These are phyloP conservation scores for Maniola hyperantus DNA, from an alignment of 2,888 invertebrate species.

Conservation along the genomic window DNA sequence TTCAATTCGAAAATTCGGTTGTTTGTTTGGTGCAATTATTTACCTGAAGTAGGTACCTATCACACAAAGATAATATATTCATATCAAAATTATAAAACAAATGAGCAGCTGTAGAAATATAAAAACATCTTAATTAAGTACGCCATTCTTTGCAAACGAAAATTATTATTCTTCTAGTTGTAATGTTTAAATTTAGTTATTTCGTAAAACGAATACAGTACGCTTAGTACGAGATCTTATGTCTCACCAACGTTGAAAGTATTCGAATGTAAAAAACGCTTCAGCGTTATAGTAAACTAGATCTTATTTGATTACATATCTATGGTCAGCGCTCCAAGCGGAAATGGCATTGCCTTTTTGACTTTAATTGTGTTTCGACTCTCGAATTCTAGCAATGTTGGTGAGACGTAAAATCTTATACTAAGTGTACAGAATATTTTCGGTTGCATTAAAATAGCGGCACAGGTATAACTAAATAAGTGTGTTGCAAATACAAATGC, in stretches of 20 bases:
- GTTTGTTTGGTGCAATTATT: background rate
- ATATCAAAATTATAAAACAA: background rate
- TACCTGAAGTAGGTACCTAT: background rate
- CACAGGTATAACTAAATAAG: conserved; percentile 36
- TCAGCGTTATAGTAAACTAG: no score
- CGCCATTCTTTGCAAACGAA: background rate
- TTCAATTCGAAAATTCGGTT: no score
- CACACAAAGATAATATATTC: background rate
- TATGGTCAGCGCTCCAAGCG: no score
- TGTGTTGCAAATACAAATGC: conserved; percentile 39
- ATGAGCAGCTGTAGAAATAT: background rate
- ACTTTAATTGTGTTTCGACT: no score
- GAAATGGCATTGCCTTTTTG: no score
- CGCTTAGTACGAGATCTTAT: no score
- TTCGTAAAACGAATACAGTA: conserved; percentile 22
- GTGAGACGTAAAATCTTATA: no score
- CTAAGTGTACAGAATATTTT: conserved; percentile 27
- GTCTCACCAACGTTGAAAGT: no score
- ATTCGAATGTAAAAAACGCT: no score
- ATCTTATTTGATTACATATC: no score
- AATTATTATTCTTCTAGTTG: background rate
- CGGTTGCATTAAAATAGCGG: conserved; percentile 27
- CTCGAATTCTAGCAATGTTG: no score
- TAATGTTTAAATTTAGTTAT: background rate
- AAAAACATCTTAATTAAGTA: background rate